A percentile compares a stretch with the other conserved stretches of the same genome.
Evolutionary conservation across 2,113 vertebrate genomes (phyloP).

Genomic region (Anser cygnoides): DNA sequence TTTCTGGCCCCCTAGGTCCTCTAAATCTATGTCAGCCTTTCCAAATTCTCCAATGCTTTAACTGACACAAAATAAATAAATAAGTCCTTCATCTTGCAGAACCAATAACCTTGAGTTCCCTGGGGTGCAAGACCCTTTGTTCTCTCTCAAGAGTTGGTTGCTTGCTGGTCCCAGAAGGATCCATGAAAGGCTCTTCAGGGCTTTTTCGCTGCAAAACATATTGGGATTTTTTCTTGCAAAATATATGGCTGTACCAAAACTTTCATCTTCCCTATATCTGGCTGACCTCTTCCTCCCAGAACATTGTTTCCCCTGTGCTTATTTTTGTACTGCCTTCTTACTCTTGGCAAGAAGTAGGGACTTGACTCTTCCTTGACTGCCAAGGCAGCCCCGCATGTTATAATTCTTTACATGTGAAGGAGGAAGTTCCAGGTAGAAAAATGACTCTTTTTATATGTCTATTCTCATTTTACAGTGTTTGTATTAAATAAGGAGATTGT

Average conservation of each 20-base stretch:
- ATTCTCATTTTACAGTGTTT: slow-evolving; percentile 1
- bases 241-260: not conserved
- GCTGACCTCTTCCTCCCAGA: not conserved
- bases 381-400: not conserved
- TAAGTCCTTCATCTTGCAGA: not conserved
- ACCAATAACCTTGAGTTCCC: not conserved
- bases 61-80: not conserved
- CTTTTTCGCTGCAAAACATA: not conserved
- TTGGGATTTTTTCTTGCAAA: not conserved
- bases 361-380: not conserved
- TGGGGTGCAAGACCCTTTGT: not conserved
- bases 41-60: not conserved
- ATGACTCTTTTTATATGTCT: not conserved
- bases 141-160: not conserved
- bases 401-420: not conserved
- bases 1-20: not conserved
- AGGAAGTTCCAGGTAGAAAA: not conserved
- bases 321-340: not conserved
- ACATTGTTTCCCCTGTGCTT: not conserved
- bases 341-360: not conserved
- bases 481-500: slow-evolving; percentile 3
- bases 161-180: not conserved
- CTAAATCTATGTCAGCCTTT: not conserved
- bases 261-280: not conserved
- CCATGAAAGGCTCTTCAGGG: not conserved